A percentile compares a stretch with the other conserved stretches of the same genome.
Conservation (phyloP, 2,888 invertebrate genomes). For the Gastracanthus pulcherrimus region DNA sequence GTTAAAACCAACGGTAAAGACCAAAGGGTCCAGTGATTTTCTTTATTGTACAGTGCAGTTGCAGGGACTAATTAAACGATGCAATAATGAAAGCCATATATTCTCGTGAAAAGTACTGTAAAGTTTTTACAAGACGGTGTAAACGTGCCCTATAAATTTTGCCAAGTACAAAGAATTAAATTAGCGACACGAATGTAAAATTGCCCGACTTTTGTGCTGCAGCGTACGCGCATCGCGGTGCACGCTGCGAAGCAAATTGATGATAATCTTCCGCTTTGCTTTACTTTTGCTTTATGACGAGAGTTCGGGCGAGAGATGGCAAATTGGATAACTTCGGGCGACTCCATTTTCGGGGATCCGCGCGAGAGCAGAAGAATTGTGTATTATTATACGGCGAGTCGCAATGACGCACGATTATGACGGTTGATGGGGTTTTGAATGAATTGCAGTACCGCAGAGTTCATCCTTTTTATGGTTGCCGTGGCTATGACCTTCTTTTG, state of each 20-base stretch:
- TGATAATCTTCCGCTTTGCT: slow-evolving; percentile 28
- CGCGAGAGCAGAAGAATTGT: slow-evolving; percentile 1
- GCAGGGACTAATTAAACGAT: slow-evolving; percentile 8
- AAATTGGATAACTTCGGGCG: slow-evolving; percentile 38
- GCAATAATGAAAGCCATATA: background rate
- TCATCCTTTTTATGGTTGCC: background rate
- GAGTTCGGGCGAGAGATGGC: background rate
- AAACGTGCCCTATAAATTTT: slow-evolving; percentile 4
- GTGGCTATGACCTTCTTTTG: background rate
- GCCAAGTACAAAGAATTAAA: slow-evolving; percentile 16
- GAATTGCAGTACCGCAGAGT: too few relatives aligned
- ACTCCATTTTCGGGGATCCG: slow-evolving; percentile 28
- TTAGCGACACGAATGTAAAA: slow-evolving; percentile 35
- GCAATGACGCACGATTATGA: too few relatives aligned
- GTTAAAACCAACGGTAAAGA: too few relatives aligned
- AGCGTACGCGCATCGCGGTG: too few relatives aligned
- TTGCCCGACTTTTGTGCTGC: slow-evolving; percentile 9
- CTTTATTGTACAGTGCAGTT: background rate
- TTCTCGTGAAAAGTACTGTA: background rate
- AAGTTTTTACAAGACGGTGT: background rate
- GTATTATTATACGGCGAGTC: too few relatives aligned
- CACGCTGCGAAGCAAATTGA: slow-evolving; percentile 11
- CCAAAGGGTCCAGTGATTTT: too few relatives aligned
- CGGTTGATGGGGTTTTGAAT: too few relatives aligned
- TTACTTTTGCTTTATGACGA: background rate